These are phyloP conservation scores for Caerostris extrusa DNA, from an alignment of 1,140 invertebrate genomes.

Conservation along the genomic window DNA sequence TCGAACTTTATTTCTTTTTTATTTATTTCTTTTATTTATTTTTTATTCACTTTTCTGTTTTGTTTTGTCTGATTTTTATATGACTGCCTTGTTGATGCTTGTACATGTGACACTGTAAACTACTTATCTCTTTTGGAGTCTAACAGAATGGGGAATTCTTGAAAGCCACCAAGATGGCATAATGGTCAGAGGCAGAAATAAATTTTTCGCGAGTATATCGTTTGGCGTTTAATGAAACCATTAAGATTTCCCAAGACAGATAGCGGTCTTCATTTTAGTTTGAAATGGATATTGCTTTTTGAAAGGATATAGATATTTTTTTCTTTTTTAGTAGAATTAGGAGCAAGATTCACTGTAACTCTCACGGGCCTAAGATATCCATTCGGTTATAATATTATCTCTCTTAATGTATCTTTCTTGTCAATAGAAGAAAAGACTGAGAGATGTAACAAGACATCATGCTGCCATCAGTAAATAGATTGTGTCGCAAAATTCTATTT, in stretches of 20 bases:
- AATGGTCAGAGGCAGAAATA: background rate
- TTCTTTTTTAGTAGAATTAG: background rate
- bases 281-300: slow-evolving; percentile 28
- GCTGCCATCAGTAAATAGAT: too few relatives aligned
- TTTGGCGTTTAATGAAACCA: slow-evolving; percentile 27
- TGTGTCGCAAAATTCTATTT: too few relatives aligned
- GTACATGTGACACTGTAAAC: background rate
- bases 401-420: too few relatives aligned
- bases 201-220: background rate
- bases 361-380: too few relatives aligned
- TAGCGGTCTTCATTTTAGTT: background rate
- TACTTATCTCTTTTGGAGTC: background rate
- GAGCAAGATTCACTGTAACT: background rate
- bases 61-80: background rate
- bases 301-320: background rate
- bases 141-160: background rate
- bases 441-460: too few relatives aligned
- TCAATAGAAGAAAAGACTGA: too few relatives aligned
- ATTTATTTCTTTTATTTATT: background rate
- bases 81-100: background rate
- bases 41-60: background rate
- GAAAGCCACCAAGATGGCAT: background rate
- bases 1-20: background rate
- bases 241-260: slow-evolving; percentile 4
- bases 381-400: too few relatives aligned